Conservation (phyloP, 2,888 invertebrate genomes). For the Troides oblongomaculatus region DNA sequence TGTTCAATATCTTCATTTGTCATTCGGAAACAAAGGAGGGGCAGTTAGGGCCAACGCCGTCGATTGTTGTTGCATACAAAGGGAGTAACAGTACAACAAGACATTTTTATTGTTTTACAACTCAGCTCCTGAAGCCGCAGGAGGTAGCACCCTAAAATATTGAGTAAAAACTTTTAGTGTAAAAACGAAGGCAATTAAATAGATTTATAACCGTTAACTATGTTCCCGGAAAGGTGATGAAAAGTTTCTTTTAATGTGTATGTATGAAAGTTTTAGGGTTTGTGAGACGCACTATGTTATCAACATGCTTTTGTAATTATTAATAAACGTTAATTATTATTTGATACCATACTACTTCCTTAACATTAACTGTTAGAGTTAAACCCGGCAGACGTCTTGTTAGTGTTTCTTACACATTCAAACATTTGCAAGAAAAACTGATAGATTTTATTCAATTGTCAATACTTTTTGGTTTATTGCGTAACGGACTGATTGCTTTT, state of each 20-base stretch:
- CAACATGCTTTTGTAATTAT: neutral
- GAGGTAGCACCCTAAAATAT: constrained; percentile 71
- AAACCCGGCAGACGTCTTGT: too few species aligned
- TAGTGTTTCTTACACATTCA: too few species aligned
- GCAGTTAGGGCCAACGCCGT: constrained; percentile 60
- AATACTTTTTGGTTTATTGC: too few species aligned
- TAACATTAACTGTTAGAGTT: neutral
- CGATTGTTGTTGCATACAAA: constrained; percentile 57
- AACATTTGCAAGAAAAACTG: too few species aligned
- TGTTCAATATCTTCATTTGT: constrained; percentile 68
- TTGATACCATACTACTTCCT: neutral
- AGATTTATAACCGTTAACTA: constrained; percentile 70
- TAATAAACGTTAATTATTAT: neutral
- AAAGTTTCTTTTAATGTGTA: constrained; percentile 45
- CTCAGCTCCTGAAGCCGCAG: constrained; percentile 70
- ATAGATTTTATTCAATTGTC: too few species aligned
- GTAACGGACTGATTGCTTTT: too few species aligned
- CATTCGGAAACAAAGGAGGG: constrained; percentile 58
- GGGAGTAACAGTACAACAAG: constrained; percentile 64
- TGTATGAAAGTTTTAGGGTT: constrained; percentile 32
- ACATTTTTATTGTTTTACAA: constrained; percentile 73
- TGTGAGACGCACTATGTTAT: neutral
- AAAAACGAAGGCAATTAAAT: constrained; percentile 68
- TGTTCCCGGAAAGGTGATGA: constrained; percentile 59
- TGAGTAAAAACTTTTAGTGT: constrained; percentile 51